Percentiles rank a stretch among this genome's conserved stretches.
phyloP scores from a whole-genome alignment of 1,140 invertebrate genomes.

The Drosophila pseudoobscura region DNA sequence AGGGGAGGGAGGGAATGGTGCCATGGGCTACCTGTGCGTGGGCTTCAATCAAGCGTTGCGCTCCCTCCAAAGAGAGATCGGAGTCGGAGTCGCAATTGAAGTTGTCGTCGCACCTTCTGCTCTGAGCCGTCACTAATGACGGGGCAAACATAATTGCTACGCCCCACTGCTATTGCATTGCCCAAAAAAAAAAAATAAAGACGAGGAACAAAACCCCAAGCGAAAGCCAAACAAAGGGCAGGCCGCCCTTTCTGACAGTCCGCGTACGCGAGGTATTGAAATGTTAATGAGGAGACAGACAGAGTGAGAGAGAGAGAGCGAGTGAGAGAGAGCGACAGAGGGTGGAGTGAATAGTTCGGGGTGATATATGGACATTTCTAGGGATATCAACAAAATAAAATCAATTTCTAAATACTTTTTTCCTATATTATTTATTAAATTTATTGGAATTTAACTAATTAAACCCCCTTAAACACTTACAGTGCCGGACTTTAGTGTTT shows the following conservation, averaged over 20 bases:
- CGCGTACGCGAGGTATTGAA: neutral
- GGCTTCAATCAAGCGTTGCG: constrained; percentile 46
- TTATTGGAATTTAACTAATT: no score
- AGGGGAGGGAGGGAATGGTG: neutral
- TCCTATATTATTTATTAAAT: no score
- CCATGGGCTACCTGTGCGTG: constrained; percentile 33
- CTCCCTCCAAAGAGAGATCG: constrained; percentile 5
- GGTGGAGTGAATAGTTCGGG: no score
- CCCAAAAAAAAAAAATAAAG: neutral
- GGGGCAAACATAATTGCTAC: constrained; percentile 44
- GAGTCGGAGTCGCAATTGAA: constrained; percentile 16
- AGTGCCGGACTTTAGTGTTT: no score
- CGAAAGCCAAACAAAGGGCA: constrained; percentile 3
- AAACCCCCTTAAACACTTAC: no score
- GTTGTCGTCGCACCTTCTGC: constrained; percentile 38
- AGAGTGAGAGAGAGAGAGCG: no score
- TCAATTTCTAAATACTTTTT: no score
- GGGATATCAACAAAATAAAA: no score
- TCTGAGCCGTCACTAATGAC: constrained; percentile 61
- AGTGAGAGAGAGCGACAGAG: no score
- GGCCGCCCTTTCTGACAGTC: constrained; percentile 1
- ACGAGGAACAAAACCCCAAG: neutral
- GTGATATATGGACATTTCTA: no score
- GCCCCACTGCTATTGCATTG: constrained; percentile 18
- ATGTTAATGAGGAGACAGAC: neutral